These are phyloP conservation scores for Linnaemya vulpina DNA, from an alignment of 2,888 invertebrate genomes.

Conservation along the genomic window DNA sequence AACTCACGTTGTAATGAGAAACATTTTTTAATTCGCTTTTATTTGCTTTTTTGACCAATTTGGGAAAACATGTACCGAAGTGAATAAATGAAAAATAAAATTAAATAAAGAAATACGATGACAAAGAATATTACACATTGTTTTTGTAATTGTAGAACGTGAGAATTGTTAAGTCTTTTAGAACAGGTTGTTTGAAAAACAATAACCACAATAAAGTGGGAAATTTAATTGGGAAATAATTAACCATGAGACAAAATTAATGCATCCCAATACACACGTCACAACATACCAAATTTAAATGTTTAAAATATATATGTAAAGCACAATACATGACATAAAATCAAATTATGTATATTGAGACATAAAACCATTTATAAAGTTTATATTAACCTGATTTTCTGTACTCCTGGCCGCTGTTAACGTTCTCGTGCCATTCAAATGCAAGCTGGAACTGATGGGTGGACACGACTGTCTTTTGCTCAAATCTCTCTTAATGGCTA, in stretches of 20 bases:
- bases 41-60: constrained; percentile 44
- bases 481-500: constrained; percentile 89
- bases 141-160: constrained; percentile 61
- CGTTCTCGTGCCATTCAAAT: constrained; percentile 82
- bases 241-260: neutral
- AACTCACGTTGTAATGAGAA: constrained; percentile 52
- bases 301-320: neutral
- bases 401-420: constrained; percentile 70
- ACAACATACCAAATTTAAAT: too few relatives aligned
- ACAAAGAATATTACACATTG: constrained; percentile 40
- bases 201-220: too few relatives aligned
- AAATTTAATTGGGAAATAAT: too few relatives aligned
- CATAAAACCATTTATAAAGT: neutral
- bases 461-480: constrained; percentile 92
- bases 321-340: neutral
- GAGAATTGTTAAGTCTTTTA: constrained; percentile 46
- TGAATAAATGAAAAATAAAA: neutral
- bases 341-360: too few relatives aligned
- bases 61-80: constrained; percentile 23
- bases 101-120: constrained; percentile 7
- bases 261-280: too few relatives aligned
- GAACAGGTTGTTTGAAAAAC: constrained; percentile 11
- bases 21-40: constrained; percentile 29
- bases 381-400: constrained; percentile 79
- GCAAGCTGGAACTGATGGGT: constrained; percentile 84